phyloP scores from a whole-genome alignment of 2,888 invertebrate species.

The Watsonalla binaria region DNA sequence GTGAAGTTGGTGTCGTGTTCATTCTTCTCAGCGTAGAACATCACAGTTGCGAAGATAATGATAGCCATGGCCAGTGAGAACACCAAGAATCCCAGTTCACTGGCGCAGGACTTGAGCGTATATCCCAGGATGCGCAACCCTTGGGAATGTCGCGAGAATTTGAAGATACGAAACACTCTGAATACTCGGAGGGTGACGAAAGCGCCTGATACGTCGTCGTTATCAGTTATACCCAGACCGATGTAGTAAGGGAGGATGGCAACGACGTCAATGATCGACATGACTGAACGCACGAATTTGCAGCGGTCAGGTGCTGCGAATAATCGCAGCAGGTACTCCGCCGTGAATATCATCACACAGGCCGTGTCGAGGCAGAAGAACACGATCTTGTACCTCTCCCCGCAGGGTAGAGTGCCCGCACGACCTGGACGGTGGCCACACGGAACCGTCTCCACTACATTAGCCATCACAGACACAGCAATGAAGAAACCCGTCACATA shows the following conservation, averaged over 20 bases:
- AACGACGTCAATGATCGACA: constrained; percentile 99
- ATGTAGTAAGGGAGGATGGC: constrained; percentile 99
- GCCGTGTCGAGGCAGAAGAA: constrained; percentile 99
- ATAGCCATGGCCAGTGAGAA: constrained; percentile 99
- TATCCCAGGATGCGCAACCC: constrained; percentile 99
- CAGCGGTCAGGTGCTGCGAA: constrained; percentile 99
- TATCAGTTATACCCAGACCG: constrained; percentile 97
- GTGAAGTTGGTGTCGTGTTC: constrained; percentile 98
- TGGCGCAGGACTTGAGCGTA: constrained; percentile 99
- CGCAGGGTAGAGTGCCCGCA: constrained; percentile 94
- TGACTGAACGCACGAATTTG: constrained; percentile 98
- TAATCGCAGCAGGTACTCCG: constrained; percentile 95
- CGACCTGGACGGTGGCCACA: constrained; percentile 93
- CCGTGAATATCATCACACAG: constrained; percentile 99
- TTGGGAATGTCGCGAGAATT: constrained; percentile 99
- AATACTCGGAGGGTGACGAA: constrained; percentile 99
- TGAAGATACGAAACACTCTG: constrained; percentile 99
- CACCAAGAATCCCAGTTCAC: constrained; percentile 98
- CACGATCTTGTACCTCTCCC: constrained; percentile 97
- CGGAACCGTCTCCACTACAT: constrained; percentile 98
- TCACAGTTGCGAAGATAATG: constrained; percentile 99
- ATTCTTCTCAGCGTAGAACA: constrained; percentile 99
- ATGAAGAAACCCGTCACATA: constrained; percentile 99
- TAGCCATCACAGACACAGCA: constrained; percentile 99
- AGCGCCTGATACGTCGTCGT: constrained; percentile 99